Percentiles rank a stretch among this genome's conserved stretches.
Conservation (phyloP, 2,113 vertebrate genomes). For the Antechinus stuartii region DNA sequence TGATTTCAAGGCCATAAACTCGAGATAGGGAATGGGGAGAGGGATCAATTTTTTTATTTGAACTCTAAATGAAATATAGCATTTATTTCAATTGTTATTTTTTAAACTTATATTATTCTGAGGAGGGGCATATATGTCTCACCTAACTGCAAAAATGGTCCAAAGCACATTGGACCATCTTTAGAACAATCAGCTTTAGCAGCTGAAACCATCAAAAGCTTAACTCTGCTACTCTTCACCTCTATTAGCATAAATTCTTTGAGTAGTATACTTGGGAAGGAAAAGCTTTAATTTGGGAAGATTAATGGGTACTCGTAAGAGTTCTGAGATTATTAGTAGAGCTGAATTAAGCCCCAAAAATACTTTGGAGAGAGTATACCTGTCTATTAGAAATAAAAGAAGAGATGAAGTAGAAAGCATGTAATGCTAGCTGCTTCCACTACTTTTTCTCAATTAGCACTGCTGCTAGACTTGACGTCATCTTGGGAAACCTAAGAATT, state of each 20-base stretch:
- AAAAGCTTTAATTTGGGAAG: neutral
- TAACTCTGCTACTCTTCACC: neutral
- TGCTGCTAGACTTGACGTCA: conserved; percentile 4
- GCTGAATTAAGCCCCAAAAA: neutral
- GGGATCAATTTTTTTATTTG: neutral
- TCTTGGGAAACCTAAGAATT: conserved; percentile 48
- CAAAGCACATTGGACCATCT: neutral
- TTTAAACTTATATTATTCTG: neutral
- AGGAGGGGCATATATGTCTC: neutral
- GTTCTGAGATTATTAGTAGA: neutral
- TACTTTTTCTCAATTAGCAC: neutral
- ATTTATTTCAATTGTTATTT: neutral
- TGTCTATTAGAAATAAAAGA: neutral
- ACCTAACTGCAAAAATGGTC: neutral
- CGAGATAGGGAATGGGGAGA: neutral
- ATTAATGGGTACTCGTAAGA: neutral
- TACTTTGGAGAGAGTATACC: neutral
- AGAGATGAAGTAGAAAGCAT: neutral
- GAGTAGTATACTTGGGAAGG: neutral
- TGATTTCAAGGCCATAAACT: neutral
- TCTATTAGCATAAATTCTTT: neutral
- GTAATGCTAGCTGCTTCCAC: neutral
- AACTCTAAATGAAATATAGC: neutral
- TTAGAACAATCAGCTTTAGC: neutral
- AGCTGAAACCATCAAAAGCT: neutral